Base-by-base conservation (phyloP, 2,888 invertebrate species). In the Erebia ligea region DNA sequence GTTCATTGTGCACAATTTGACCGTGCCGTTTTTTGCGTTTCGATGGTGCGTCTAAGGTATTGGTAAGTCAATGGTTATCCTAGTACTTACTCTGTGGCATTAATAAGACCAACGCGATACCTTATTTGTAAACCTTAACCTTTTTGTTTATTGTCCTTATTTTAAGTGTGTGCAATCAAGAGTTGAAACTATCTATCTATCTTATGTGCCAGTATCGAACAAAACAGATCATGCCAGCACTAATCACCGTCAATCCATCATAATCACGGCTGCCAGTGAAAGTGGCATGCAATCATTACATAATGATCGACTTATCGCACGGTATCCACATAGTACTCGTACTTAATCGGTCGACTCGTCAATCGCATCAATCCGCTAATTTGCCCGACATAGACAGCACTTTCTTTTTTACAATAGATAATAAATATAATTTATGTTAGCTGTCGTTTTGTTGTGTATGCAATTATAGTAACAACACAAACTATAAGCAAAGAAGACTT, bases 361-460 rank as follows among this genome's bases (percentile, higher is more conserved):
- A 50, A 45, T 48, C 69, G 48, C 59, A 64, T 72, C 69, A 64
- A 72, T 64, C 72, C 34, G 15, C 67, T 69, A 67, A 67, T 67
- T 70, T 66, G 62, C 66, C 68, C 58, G 71, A 67, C 73, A 73
- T 59, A 73, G 45, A 58, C 42, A 19, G 19, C 56, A 69, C 73
- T 73, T 73, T 73, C 73, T 63, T 73, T 70, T 68, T 72, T 67
- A 65, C 66, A 50, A 50, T 50, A 17, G 50, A 9, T 61, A 40
- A 19, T 61, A 11, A 9, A 17, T 59, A 17, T 59, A 59, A 59
- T 59, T 34, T 42, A 61, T 42, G 42, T 34, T 42, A 40, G 42
- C 4, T 11, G 40, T 42, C 19, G 19, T 61, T 17, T 61, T 42
- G 40, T 42, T 17, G 17, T 34, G 40, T 59, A 59, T 15, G 40